Conservation (phyloP, 2,888 invertebrate species). For the Pherbina coryleti region DNA sequence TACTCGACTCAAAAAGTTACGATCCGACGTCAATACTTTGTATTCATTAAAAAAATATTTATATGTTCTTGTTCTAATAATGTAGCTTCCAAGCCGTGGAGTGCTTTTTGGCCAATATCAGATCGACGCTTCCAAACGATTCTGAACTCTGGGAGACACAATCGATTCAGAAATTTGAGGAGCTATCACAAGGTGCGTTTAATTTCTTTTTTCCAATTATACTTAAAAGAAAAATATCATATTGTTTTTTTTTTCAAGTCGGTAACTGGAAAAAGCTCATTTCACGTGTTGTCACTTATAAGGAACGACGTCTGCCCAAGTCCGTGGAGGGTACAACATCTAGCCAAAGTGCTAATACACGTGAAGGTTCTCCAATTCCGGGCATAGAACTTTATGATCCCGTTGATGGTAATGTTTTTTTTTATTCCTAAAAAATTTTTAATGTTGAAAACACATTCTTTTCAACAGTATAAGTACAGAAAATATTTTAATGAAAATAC, state of each 20-base stretch:
- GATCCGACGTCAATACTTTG: too few relatives aligned
- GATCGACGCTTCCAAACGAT: slow-evolving; percentile 71
- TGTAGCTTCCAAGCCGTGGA: slow-evolving; percentile 82
- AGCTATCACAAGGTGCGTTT: slow-evolving; percentile 74
- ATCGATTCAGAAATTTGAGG: slow-evolving; percentile 78
- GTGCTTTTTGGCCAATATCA: slow-evolving; percentile 83
- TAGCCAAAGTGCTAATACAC: slow-evolving; percentile 55
- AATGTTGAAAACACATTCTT: not conserved
- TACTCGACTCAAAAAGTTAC: too few relatives aligned
- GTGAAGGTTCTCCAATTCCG: slow-evolving; percentile 81
- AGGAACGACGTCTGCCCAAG: slow-evolving; percentile 71
- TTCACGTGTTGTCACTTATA: slow-evolving; percentile 82
- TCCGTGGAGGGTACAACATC: slow-evolving; percentile 39
- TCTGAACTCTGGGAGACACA: slow-evolving; percentile 74
- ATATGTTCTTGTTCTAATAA: not conserved
- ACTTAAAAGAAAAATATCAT: not conserved
- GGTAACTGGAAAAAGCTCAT: slow-evolving; percentile 85
- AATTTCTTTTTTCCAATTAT: not conserved
- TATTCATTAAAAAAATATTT: not conserved
- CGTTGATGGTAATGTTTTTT: slow-evolving; percentile 72
- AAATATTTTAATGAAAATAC: too few relatives aligned
- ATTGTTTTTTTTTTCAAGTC: slow-evolving; percentile 67
- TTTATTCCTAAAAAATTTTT: not conserved
- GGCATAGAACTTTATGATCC: slow-evolving; percentile 82
- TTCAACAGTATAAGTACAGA: too few relatives aligned